Evolutionary conservation across 2,888 invertebrate species (phyloP), one percentile per base, ranked within the genome.

Genomic region (Megalurothrips usitatus): DNA sequence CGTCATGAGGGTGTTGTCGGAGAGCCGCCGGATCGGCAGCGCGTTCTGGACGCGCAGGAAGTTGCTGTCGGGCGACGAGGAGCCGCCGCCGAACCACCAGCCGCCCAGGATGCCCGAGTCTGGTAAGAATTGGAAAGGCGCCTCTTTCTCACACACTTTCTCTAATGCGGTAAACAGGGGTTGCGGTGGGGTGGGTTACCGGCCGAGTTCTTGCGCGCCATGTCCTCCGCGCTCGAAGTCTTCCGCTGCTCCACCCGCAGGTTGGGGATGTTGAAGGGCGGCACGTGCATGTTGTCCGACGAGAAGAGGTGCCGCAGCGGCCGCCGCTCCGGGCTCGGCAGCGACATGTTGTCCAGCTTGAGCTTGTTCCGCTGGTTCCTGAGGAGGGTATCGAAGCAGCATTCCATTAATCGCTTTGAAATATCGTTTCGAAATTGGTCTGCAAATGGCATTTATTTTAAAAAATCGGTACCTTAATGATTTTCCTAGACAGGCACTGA

Each of bases 141-240:
- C n/a, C n/a, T n/a, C n/a, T n/a, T n/a, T n/a, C n/a, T n/a, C n/a
- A n/a, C n/a, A n/a, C n/a, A n/a, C n/a, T n/a, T n/a, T n/a, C n/a
- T n/a, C n/a, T n/a, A n/a, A n/a, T n/a, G n/a, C n/a, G n/a, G n/a
- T n/a, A n/a, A n/a, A n/a, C n/a, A n/a, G n/a, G n/a, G n/a, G n/a
- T n/a, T n/a, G n/a, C n/a, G n/a, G n/a, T 43, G 34, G 6, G 34
- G 6, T 43, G 34, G 81, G 87, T 86, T 88, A 90, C 94, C 92
- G 85, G 93, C 92, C 12, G 95, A 95, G 86, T 94, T 95, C 87
- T 95, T 95, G 85, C 95, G 91, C 34, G 94, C 95, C 94, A 96
- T 95, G 86, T 96, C 95, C 87, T 96, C 96, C 10, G 96, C 96
- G 85, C 95, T 95, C 79, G 95, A 95, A 1, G 96, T 96, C 88